These are phyloP conservation scores for Leontocebus nigricollis DNA, from an alignment of 2,797 vertebrate genomes.

Conservation along the genomic window DNA sequence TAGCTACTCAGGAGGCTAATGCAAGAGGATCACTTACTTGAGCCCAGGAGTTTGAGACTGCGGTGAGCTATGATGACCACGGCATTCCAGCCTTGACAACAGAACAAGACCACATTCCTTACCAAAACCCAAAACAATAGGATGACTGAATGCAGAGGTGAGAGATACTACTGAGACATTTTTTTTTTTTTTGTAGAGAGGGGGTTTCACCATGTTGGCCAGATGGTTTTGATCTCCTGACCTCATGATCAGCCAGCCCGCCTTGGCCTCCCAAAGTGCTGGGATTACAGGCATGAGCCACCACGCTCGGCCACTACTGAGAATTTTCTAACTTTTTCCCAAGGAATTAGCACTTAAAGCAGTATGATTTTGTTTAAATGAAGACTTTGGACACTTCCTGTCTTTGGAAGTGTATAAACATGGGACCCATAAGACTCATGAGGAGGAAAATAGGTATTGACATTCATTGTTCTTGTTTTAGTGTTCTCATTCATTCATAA, in stretches of 20 bases:
- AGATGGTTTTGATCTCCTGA: no score
- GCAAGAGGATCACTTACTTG: no score
- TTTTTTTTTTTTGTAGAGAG: no score
- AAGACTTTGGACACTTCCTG: not conserved
- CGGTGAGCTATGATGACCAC: no score
- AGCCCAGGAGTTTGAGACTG: no score
- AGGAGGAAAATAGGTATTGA: not conserved
- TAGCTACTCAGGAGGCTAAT: no score
- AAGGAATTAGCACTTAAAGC: not conserved
- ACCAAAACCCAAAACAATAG: not conserved
- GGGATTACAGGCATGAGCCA: no score
- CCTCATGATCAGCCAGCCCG: no score
- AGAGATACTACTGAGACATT: not conserved
- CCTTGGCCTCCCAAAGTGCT: no score
- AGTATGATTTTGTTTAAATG: not conserved
- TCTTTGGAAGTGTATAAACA: not conserved
- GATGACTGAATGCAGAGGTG: not conserved
- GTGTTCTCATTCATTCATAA: constrained; percentile 20
- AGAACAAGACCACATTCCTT: no score
- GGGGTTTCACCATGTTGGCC: no score
- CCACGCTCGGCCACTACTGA: not conserved
- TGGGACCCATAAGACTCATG: not conserved
- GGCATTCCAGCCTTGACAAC: no score
- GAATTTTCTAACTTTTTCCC: not conserved
- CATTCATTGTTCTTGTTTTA: not conserved